Evolutionary conservation across 2,888 invertebrate genomes (phyloP).

Genomic region (Morinoia aosen): DNA sequence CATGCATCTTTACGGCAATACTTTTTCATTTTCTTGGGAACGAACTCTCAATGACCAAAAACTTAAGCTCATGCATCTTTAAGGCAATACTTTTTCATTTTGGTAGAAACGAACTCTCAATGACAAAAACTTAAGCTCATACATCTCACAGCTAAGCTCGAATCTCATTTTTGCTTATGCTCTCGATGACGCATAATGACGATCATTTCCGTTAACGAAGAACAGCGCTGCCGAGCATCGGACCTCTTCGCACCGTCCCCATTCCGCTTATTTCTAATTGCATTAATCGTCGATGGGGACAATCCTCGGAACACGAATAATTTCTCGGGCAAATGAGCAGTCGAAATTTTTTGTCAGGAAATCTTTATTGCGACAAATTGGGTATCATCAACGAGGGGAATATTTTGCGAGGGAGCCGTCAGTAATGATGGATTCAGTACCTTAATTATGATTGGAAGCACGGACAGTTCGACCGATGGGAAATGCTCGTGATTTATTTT

Average conservation of each 20-base stretch:
- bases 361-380: slow-evolving; percentile 38
- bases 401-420: slow-evolving; percentile 10
- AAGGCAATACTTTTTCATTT: not conserved
- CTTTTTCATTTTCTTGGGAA: too few relatives aligned
- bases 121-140: not conserved
- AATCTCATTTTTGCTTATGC: not conserved
- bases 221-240: not conserved
- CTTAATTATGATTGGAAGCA: slow-evolving; percentile 15
- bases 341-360: slow-evolving; percentile 5
- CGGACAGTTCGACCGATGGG: not conserved
- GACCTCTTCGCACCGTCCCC: not conserved
- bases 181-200: not conserved
- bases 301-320: slow-evolving; percentile 25
- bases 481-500: not conserved
- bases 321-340: slow-evolving; percentile 29
- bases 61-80: too few relatives aligned
- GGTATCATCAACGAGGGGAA: slow-evolving; percentile 16
- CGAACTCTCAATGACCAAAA: too few relatives aligned
- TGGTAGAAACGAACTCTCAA: not conserved
- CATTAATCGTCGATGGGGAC: slow-evolving; percentile 7
- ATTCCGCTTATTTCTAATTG: slow-evolving; percentile 12
- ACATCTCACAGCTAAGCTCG: not conserved
- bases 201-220: not conserved
- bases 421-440: not conserved
- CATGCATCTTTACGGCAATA: too few relatives aligned